These are phyloP conservation scores for Dinocampus coccinellae DNA, from an alignment of 2,888 invertebrate genomes.

Conservation along the genomic window DNA sequence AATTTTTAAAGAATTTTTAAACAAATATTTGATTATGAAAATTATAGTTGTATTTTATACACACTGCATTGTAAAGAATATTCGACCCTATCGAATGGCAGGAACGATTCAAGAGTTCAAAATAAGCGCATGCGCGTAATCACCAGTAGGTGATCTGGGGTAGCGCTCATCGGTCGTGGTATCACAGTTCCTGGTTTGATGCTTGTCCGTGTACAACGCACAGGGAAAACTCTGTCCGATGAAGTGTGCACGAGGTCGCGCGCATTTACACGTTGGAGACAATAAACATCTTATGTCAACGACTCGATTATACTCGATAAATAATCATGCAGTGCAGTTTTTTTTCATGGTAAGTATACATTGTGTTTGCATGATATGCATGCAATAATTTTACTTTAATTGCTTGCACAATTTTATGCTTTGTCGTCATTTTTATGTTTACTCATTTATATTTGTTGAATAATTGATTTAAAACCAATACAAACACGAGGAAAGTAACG, in stretches of 20 bases:
- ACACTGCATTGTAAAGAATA: background rate
- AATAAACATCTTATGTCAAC: background rate
- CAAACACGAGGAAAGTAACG: too few relatives aligned
- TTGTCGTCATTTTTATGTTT: background rate
- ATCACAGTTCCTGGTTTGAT: slow-evolving; percentile 68
- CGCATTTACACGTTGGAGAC: slow-evolving; percentile 9
- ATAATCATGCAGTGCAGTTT: slow-evolving; percentile 12
- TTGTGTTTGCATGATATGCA: slow-evolving; percentile 15
- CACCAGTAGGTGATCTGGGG: slow-evolving; percentile 25
- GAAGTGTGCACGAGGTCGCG: slow-evolving; percentile 38
- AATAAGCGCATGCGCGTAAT: slow-evolving; percentile 46
- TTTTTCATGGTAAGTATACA: slow-evolving; percentile 16
- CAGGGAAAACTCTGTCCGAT: slow-evolving; percentile 40
- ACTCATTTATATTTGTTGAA: background rate
- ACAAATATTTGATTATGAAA: background rate
- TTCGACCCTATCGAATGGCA: background rate
- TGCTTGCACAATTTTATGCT: background rate
- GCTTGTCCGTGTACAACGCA: slow-evolving; percentile 64
- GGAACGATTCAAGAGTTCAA: slow-evolving; percentile 45
- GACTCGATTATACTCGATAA: background rate
- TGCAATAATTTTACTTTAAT: background rate
- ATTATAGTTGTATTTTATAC: background rate
- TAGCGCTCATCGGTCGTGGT: slow-evolving; percentile 48
- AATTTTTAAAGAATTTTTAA: background rate
- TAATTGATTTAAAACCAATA: too few relatives aligned